A percentile compares a stretch with the other conserved stretches of the same genome.
Evolutionary conservation across 2,113 vertebrate genomes (phyloP).

Genomic region (Caranx melampygus): DNA sequence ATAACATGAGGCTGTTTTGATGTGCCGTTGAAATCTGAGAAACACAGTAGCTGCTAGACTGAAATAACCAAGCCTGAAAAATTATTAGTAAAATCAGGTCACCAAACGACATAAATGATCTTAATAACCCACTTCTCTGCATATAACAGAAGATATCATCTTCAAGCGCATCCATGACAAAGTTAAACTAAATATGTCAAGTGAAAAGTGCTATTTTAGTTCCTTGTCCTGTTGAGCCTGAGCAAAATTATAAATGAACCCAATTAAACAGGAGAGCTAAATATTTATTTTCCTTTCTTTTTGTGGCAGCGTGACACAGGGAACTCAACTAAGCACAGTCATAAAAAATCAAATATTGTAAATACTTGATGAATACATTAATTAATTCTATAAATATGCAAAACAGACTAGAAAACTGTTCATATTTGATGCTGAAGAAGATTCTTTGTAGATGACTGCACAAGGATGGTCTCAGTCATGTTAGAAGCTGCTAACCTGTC

Average conservation of each 20-base stretch:
- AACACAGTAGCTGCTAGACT: neutral
- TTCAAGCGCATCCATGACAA: slow-evolving; percentile 7
- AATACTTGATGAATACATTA: slow-evolving; percentile 62
- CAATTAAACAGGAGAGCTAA: slow-evolving; percentile 16
- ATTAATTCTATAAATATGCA: slow-evolving; percentile 68
- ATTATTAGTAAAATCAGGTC: slow-evolving; percentile 17
- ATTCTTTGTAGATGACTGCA: slow-evolving; percentile 39
- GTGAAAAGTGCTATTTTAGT: neutral
- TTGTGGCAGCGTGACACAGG: neutral
- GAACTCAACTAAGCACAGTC: slow-evolving; percentile 19
- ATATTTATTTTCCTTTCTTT: slow-evolving; percentile 41
- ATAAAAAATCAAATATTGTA: slow-evolving; percentile 46
- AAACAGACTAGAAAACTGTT: slow-evolving; percentile 49
- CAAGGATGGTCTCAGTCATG: slow-evolving; percentile 31
- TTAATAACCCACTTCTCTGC: slow-evolving; percentile 22
- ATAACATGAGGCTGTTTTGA: neutral
- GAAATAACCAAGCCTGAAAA: neutral
- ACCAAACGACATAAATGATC: slow-evolving; percentile 27
- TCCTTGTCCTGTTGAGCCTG: neutral
- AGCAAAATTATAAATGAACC: slow-evolving; percentile 10
- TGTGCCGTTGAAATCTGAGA: neutral
- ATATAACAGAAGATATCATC: neutral
- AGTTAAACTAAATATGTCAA: slow-evolving; percentile 15
- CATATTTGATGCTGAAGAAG: slow-evolving; percentile 55
- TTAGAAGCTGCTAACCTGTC: slow-evolving; percentile 8